Evolutionary conservation across 2,113 vertebrate genomes (phyloP).

Genomic region (Vombatus ursinus): DNA sequence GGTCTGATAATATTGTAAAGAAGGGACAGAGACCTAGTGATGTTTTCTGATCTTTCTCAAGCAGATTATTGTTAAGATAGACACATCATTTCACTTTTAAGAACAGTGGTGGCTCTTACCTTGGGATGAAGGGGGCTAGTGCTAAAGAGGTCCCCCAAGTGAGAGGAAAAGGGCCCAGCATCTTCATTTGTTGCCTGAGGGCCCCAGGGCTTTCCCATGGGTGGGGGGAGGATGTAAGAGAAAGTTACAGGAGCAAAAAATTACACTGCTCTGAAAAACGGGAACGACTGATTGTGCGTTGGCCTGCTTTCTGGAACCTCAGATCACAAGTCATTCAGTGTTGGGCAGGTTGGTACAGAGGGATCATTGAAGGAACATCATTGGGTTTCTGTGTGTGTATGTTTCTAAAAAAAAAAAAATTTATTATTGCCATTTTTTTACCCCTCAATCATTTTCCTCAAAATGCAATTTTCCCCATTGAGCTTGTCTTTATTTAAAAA

Average conservation of each 20-base stretch:
- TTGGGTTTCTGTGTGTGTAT: neutral
- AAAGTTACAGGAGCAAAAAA: too few species aligned
- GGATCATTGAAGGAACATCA: neutral
- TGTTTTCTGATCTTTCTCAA: too few species aligned
- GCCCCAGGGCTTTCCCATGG: too few species aligned
- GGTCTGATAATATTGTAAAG: too few species aligned
- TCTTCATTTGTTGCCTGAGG: neutral
- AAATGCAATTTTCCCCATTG: neutral
- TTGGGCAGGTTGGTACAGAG: neutral
- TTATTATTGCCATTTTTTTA: neutral
- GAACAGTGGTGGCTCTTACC: too few species aligned
- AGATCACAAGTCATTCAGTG: neutral
- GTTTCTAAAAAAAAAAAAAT: neutral
- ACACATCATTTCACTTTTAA: too few species aligned
- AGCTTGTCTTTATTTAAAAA: neutral
- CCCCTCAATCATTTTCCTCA: neutral
- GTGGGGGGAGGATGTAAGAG: too few species aligned
- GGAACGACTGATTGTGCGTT: too few species aligned
- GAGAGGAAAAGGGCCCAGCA: neutral
- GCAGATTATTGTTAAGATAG: too few species aligned
- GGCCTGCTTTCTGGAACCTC: too few species aligned
- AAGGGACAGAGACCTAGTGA: too few species aligned
- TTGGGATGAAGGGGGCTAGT: neutral
- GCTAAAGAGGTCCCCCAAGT: neutral
- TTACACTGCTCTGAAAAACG: too few species aligned